A percentile compares a stretch with the other conserved stretches of the same genome.
These are phyloP conservation scores for Andricus curvator DNA, from an alignment of 2,888 invertebrate species.

Conservation along the genomic window DNA sequence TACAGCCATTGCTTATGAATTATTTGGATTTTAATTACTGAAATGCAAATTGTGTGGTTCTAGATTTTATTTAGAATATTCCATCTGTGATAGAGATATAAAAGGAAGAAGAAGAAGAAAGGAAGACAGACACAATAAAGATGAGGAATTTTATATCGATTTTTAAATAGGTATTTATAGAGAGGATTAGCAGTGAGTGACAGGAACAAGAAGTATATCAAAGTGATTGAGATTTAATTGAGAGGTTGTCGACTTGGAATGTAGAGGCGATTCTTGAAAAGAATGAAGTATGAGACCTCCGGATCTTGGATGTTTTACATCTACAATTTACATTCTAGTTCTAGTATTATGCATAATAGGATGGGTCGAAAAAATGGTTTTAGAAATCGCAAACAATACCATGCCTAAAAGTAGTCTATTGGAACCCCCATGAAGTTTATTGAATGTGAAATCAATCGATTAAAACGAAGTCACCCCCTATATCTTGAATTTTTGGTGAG, in stretches of 20 bases:
- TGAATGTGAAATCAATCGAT: too few species aligned
- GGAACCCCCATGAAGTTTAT: too few species aligned
- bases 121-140: too few species aligned
- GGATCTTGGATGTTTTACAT: slow-evolving; percentile 9
- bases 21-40: too few species aligned
- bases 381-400: too few species aligned
- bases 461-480: too few species aligned
- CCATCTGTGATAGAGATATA: too few species aligned
- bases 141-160: neutral
- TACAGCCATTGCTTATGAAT: neutral
- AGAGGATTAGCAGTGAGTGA: neutral
- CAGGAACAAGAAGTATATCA: neutral
- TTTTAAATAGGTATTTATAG: neutral
- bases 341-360: slow-evolving; percentile 46
- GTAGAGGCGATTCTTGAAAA: neutral
- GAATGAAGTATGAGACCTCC: slow-evolving; percentile 36
- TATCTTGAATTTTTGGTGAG: too few species aligned
- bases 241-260: neutral
- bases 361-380: too few species aligned
- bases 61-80: neutral
- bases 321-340: neutral
- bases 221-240: neutral
- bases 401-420: too few species aligned
- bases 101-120: too few species aligned
- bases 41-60: too few species aligned